Conservation (phyloP, 2,113 vertebrate genomes). For the Pardalotus punctatus region DNA sequence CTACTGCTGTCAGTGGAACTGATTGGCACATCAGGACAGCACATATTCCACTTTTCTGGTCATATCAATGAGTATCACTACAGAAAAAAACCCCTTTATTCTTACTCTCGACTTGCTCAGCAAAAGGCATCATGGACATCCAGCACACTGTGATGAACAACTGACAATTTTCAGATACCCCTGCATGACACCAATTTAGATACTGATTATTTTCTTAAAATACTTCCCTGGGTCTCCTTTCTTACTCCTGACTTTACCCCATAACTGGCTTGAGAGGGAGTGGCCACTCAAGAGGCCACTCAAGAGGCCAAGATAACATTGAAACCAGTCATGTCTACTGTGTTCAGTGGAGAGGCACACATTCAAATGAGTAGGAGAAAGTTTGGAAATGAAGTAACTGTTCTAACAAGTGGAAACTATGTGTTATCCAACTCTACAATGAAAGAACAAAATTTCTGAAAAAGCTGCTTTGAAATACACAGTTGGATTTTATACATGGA, state of each 20-base stretch:
- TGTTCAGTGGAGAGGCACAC: accelerated
- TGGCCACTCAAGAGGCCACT: neutral
- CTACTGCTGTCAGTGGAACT: neutral
- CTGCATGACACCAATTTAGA: neutral
- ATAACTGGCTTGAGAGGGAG: neutral
- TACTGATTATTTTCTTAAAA: neutral
- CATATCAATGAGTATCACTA: neutral
- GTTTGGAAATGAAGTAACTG: neutral
- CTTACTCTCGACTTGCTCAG: neutral
- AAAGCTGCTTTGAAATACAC: neutral
- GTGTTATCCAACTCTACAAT: neutral
- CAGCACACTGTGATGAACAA: neutral
- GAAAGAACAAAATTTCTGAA: neutral
- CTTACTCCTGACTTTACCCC: neutral
- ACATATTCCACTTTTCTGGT: neutral
- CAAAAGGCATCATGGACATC: neutral
- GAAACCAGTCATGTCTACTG: accelerated
- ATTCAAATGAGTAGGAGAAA: neutral
- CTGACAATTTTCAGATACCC: neutral
- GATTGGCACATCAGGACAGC: neutral
- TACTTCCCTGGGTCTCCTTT: neutral
- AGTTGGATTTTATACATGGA: neutral
- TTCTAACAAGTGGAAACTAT: neutral
- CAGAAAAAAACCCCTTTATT: accelerated
- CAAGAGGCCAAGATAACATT: too few relatives aligned